phyloP scores from a whole-genome alignment of 2,113 vertebrate species.

The Pipra filicauda region DNA sequence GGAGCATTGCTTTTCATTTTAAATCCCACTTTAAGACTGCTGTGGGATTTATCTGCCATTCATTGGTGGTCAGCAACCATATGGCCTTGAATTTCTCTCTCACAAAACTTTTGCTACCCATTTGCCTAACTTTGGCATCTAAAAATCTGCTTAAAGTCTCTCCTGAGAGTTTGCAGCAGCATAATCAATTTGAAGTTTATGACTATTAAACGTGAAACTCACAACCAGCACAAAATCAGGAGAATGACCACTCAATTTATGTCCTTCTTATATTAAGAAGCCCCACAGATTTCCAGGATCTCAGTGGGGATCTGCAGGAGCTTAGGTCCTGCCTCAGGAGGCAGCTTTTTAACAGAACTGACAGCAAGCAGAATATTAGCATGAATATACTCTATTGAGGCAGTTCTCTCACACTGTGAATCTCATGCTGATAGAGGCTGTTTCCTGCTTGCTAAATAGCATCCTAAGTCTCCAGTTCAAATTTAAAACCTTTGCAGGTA shows the following conservation, averaged over 20 bases:
- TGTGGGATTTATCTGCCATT: slow-evolving; percentile 40
- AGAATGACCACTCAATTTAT: background rate
- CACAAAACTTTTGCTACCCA: slow-evolving; percentile 20
- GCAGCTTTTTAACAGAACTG: slow-evolving; percentile 39
- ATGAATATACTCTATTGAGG: slow-evolving; percentile 38
- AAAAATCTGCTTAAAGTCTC: slow-evolving; percentile 19
- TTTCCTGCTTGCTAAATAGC: slow-evolving; percentile 52
- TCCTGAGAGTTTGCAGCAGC: background rate
- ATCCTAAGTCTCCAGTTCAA: slow-evolving; percentile 37
- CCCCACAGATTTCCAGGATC: background rate
- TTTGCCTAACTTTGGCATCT: background rate
- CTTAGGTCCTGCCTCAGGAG: slow-evolving; percentile 31
- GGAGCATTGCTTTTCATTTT: slow-evolving; percentile 60
- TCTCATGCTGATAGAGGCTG: slow-evolving; percentile 52
- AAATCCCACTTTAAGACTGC: slow-evolving; percentile 41
- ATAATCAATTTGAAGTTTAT: background rate
- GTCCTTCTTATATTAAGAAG: background rate
- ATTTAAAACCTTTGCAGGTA: slow-evolving; percentile 40
- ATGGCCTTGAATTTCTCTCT: slow-evolving; percentile 22
- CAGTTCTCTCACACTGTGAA: slow-evolving; percentile 50
- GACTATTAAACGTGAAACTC: background rate
- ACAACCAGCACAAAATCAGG: background rate
- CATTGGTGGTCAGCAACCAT: slow-evolving; percentile 40
- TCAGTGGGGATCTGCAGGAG: background rate
- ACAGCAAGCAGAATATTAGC: slow-evolving; percentile 50